Evolutionary conservation across 2,113 vertebrate genomes (phyloP).

Genomic region (Amazona vittata): DNA sequence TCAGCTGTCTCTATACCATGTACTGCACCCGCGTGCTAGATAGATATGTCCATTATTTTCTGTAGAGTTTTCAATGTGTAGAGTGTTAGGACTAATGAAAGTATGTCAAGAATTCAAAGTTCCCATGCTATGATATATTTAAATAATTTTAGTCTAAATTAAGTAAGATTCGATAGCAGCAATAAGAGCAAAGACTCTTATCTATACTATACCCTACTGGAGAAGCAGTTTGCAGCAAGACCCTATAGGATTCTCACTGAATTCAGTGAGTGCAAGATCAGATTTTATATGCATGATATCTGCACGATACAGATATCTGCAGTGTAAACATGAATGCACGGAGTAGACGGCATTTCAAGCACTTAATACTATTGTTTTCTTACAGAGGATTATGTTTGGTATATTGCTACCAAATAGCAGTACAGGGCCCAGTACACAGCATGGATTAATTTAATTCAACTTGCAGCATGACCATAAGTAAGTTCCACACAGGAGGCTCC

Average conservation of each 20-base stretch:
- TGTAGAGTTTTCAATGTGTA: background rate
- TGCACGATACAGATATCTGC: too few relatives aligned
- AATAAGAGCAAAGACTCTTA: background rate
- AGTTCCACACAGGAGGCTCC: background rate
- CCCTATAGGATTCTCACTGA: background rate
- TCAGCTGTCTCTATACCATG: background rate
- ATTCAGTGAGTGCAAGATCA: background rate
- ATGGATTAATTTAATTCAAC: background rate
- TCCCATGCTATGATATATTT: background rate
- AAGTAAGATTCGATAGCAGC: background rate
- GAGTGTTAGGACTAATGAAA: background rate
- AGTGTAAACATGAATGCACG: background rate
- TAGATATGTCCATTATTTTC: background rate
- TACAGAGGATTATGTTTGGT: background rate
- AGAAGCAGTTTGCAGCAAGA: background rate
- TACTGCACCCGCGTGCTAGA: background rate
- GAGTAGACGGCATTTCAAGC: background rate
- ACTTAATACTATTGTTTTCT: background rate
- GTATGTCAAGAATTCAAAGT: background rate
- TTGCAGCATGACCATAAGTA: background rate
- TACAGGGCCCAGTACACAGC: background rate
- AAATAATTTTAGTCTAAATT: background rate
- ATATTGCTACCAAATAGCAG: background rate
- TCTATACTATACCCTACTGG: background rate
- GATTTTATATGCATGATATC: background rate